Base-by-base conservation (phyloP, 2,888 invertebrate species). In the Tetragnatha montana region DNA sequence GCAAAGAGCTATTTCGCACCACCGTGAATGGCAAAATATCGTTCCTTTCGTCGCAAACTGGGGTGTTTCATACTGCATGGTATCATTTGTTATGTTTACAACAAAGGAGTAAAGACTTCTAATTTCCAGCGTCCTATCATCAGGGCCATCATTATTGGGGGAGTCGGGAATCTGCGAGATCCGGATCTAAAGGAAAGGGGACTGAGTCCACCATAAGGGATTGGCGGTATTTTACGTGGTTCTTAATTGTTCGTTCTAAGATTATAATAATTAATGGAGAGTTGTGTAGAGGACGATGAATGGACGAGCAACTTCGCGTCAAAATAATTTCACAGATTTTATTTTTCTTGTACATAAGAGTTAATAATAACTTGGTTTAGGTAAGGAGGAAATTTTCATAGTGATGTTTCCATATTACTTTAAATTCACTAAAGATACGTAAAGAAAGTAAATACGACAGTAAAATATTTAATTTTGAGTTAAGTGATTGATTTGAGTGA, bases 91-190 rank as follows among this genome's bases (percentile, higher is more conserved):
- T 75, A 75, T 50, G 49, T 75, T 49, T 75, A 50, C 49, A 75
- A 75, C 75, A 75, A 75, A 75, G 8, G 49, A 75, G n/a, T 75
- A 17, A 49, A 75, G 35, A n/a, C 47, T 75, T n/a, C 75, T 75
- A 75, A 75, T 75, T 75, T 75, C 49, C 14, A 17, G 49, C 75
- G 19, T 49, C 75, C 49, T 49, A 49, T 47, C 49, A 49, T 47
- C 75, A 75, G 17, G n/a, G 10, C 75, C 47, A 75, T 49, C 47
- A 75, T 75, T 49, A 75, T 75, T 8, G 49, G 47, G 10, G 17
- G n/a, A 14, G 75, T n/a, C 35, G 49, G 75, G n/a, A 75, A 49
- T 75, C 19, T 19, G 60, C 4, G 60, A 60, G 60, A 60, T 60
- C 17, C 8, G 17, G 6, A 1, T 35, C 35, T 35, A 35, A 60